phyloP scores from a whole-genome alignment of 2,113 vertebrate species.

The Nerophis lumbriciformis region DNA sequence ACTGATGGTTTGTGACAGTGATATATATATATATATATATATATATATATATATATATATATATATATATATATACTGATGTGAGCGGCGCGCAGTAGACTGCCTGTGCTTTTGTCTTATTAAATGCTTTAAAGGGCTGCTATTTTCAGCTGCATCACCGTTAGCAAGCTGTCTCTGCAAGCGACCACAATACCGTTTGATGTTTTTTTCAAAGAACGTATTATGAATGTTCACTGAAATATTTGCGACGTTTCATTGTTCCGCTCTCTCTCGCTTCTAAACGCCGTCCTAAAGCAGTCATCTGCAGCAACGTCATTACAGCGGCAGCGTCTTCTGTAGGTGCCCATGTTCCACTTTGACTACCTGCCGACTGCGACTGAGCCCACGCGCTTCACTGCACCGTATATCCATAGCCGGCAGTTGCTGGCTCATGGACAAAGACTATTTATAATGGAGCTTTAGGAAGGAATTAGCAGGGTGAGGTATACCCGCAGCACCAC shows the following conservation, averaged over 20 bases:
- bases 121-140: too few species aligned
- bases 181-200: slow-evolving; percentile 26
- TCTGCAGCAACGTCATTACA: slow-evolving; percentile 16
- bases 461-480: slow-evolving; percentile 11
- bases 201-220: slow-evolving; percentile 9
- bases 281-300: neutral
- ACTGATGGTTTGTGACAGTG: too few species aligned
- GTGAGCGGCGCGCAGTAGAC: too few species aligned
- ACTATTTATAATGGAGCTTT: slow-evolving; percentile 32
- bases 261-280: slow-evolving; percentile 11
- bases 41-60: too few species aligned
- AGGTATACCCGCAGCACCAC: slow-evolving; percentile 22
- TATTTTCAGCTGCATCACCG: too few species aligned
- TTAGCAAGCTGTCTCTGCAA: neutral
- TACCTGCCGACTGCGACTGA: neutral
- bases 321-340: slow-evolving; percentile 6
- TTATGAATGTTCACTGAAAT: slow-evolving; percentile 23
- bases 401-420: slow-evolving; percentile 1
- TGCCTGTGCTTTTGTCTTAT: too few species aligned
- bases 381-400: neutral
- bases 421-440: slow-evolving; percentile 28
- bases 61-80: too few species aligned
- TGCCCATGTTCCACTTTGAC: slow-evolving; percentile 6
- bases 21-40: too few species aligned
- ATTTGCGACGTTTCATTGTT: slow-evolving; percentile 9